These are phyloP conservation scores for Leptodactylus fuscus DNA, from an alignment of 2,113 vertebrate genomes.

Conservation along the genomic window DNA sequence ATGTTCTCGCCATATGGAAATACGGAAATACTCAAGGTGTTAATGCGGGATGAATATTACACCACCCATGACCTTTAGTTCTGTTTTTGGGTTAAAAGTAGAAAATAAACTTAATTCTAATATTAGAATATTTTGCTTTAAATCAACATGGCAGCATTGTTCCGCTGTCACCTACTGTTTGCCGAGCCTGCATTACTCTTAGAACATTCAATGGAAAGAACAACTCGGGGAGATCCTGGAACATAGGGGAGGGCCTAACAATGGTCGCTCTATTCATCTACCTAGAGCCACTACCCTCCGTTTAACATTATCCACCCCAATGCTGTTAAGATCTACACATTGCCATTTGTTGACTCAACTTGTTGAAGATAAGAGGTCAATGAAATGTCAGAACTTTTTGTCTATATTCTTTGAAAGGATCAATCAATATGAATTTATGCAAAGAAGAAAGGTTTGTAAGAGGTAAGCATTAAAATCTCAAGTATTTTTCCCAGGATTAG, in stretches of 20 bases:
- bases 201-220: slow-evolving; percentile 2
- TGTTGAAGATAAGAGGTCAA: not conserved
- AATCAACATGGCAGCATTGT: slow-evolving; percentile 46
- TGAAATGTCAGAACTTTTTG: not conserved
- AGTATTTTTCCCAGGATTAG: not conserved
- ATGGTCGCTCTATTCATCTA: not conserved
- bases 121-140: slow-evolving; percentile 11
- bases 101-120: not conserved
- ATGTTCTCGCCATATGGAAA: not conserved
- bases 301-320: not conserved
- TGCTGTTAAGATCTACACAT: not conserved
- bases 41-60: not conserved
- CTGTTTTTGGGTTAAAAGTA: not conserved
- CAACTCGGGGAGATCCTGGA: slow-evolving; percentile 47
- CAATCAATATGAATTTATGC: not conserved
- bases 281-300: not conserved
- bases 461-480: not conserved
- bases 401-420: not conserved
- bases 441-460: not conserved
- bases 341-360: not conserved
- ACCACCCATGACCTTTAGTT: too few species aligned
- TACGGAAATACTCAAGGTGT: not conserved
- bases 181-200: not conserved
- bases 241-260: slow-evolving; percentile 31
- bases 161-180: slow-evolving; percentile 29